These are phyloP conservation scores for Octopus bimaculoides DNA, from an alignment of 1,140 invertebrate genomes.

Conservation along the genomic window DNA sequence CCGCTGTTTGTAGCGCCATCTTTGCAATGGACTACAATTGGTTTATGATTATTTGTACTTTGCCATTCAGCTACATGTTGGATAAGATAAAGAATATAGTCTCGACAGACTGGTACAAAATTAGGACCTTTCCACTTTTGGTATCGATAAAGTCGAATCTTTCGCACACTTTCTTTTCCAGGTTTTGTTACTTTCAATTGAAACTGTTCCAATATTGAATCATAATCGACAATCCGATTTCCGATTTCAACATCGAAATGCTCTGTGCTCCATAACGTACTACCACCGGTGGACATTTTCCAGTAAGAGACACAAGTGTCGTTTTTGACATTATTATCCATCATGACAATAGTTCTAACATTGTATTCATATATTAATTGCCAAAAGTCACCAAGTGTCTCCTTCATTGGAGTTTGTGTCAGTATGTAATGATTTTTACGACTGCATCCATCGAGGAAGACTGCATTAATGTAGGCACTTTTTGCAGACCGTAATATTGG, in stretches of 20 bases:
- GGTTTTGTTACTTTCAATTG: too few relatives aligned
- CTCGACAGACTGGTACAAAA: constrained; percentile 44
- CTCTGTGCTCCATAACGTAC: too few relatives aligned
- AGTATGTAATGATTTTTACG: constrained; percentile 47
- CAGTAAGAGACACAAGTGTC: constrained; percentile 50
- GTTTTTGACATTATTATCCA: constrained; percentile 43
- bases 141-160: constrained; percentile 50
- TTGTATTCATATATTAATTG: constrained; percentile 52
- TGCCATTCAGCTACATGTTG: constrained; percentile 46
- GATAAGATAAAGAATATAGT: constrained; percentile 45
- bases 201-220: too few relatives aligned
- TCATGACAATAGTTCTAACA: constrained; percentile 48
- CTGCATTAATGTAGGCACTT: constrained; percentile 55
- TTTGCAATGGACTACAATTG: constrained; percentile 49
- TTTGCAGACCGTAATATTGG: constrained; percentile 42
- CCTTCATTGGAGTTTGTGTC: constrained; percentile 52
- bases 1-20: constrained; percentile 54
- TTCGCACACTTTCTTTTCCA: constrained; percentile 24
- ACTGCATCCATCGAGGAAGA: constrained; percentile 48
- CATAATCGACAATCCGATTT: too few relatives aligned
- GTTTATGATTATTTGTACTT: constrained; percentile 17
- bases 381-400: constrained; percentile 56
- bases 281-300: constrained; percentile 24
- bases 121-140: constrained; percentile 48
- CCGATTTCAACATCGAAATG: too few relatives aligned